Evolutionary conservation across 2,113 vertebrate species (phyloP).

Genomic region (Hippocampus zosterae): DNA sequence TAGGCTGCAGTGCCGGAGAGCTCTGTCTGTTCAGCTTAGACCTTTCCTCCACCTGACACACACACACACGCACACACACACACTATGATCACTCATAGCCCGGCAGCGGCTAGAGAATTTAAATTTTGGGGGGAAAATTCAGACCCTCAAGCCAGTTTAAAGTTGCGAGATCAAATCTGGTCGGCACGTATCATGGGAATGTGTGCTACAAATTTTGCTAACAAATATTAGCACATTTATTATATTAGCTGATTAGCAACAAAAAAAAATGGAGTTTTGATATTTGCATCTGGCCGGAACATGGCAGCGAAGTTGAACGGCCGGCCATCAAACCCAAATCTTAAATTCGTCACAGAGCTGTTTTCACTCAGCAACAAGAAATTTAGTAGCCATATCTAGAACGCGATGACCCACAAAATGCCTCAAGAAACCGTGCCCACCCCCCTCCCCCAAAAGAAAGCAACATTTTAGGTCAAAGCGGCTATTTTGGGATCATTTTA

Average conservation of each 20-base stretch:
- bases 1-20: constrained; percentile 91
- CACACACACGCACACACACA: constrained; percentile 29
- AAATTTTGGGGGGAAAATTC: not conserved
- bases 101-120: not conserved
- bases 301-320: no score
- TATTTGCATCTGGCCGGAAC: no score
- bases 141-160: not conserved
- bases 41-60: constrained; percentile 88
- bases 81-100: not conserved
- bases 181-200: not conserved
- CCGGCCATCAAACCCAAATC: no score
- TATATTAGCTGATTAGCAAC: no score
- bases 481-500: not conserved
- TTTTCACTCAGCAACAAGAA: not conserved
- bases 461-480: not conserved
- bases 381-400: not conserved
- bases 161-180: not conserved
- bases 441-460: no score
- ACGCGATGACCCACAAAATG: not conserved
- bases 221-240: no score
- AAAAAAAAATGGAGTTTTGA: no score
- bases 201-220: no score
- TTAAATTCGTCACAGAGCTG: not conserved
- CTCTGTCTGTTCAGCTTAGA: constrained; percentile 94
- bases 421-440: not conserved